Base-by-base conservation (phyloP, 2,888 invertebrate genomes). In the Eupithecia vulgata region DNA sequence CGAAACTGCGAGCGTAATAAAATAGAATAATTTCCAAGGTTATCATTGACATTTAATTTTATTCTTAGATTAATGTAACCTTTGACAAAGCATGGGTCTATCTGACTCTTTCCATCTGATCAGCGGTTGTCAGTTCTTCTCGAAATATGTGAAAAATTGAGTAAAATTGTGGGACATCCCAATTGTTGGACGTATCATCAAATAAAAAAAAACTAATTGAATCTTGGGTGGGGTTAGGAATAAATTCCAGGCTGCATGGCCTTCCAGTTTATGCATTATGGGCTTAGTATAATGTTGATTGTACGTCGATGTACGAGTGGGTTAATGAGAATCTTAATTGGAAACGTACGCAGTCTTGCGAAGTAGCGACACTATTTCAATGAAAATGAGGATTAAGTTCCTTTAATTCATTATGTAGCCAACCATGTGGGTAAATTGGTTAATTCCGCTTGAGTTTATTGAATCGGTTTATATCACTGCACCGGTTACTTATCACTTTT, bases 291-390 rank as follows among this genome's bases (percentile, higher is more conserved):
- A 62, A 67, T 74, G 68, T 62, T 62, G 62, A 74, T 69, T 69
- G 61, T 69, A 61, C 21, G 66, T 62, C 34, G 21, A 62, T 59
- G 62, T 70, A 45, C 59, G 57, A 30, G 64, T 64, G 59, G 62
- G 67, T 73, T 73, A 65, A 45, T 70, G 74, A 74, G 59, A 71
- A 68, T 61, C 68, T 71, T 69, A 74, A 69, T 74, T 69, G 67
- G 66, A 74, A 71, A 61, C 45, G 48, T 34, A 57, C 57, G 35
- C 34, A 17, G 67, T 62, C 65, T 59, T 34, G 59, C 25, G 25
- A 57, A 57, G 57, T 57, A 57, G 57, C 13, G 71, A 68, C 52
- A 64, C 30, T 67, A 35, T 65, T 65, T 35, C 35, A 42, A 67
- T 67, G 66, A 61, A 30, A 61, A 61, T 61, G 25, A 42, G 35